phyloP scores from a whole-genome alignment of 2,888 invertebrate species.

The Plutella xylostella region DNA sequence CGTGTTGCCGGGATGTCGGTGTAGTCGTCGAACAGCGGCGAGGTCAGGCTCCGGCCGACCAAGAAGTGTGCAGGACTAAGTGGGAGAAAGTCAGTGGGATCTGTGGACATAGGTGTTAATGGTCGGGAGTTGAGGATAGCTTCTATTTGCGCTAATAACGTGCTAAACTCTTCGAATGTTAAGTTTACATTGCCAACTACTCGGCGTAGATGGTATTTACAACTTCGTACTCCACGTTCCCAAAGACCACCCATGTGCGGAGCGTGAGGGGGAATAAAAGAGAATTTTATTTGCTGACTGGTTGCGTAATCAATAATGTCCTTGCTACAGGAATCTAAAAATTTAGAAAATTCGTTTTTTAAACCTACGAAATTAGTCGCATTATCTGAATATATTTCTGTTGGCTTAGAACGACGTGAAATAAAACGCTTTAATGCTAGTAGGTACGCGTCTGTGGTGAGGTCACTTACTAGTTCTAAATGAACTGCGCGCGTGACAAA shows the following conservation, averaged over 20 bases:
- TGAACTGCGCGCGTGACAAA: conserved; percentile 1
- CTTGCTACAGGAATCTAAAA: background rate
- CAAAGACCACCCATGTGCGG: background rate
- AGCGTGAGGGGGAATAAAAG: conserved; percentile 2
- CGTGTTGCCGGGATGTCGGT: background rate
- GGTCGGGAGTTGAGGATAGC: conserved; percentile 6
- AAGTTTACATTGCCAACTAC: conserved; percentile 8
- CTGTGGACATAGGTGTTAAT: background rate
- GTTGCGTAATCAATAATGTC: background rate
- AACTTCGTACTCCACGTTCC: background rate
- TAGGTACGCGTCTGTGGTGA: conserved; percentile 1
- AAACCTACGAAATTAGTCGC: background rate
- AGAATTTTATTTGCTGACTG: background rate
- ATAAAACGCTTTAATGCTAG: conserved; percentile 5
- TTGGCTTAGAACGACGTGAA: conserved; percentile 3
- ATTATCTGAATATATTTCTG: conserved; percentile 3
- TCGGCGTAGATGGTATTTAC: background rate
- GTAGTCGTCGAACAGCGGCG: background rate
- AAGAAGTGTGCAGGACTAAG: conserved; percentile 12
- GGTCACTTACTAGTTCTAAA: conserved; percentile 8
- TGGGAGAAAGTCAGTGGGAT: conserved; percentile 1
- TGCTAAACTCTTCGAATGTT: conserved; percentile 18
- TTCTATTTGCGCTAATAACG: conserved; percentile 13
- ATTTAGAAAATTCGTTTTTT: background rate
- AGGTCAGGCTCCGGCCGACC: conserved; percentile 11